A percentile compares a stretch with the other conserved stretches of the same genome.
Evolutionary conservation across 2,888 invertebrate species (phyloP).

Genomic region (Cordilura impudica): DNA sequence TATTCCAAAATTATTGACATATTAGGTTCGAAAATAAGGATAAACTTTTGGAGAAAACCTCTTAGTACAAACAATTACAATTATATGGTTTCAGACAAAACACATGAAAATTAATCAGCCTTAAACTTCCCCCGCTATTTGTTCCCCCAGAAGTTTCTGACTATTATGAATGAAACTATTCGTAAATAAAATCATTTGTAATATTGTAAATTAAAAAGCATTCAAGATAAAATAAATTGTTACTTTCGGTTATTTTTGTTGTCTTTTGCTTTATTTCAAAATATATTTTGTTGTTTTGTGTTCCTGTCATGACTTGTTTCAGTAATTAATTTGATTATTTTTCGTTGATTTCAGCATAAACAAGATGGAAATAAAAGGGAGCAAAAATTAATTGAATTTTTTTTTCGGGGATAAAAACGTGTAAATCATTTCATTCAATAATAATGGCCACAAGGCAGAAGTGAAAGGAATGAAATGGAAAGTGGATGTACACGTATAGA

Average conservation of each 20-base stretch:
- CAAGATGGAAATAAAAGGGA: constrained; percentile 60
- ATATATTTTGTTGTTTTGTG: constrained; percentile 1
- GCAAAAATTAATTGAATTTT: constrained; percentile 59
- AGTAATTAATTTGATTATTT: constrained; percentile 78
- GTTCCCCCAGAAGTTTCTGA: too few relatives aligned
- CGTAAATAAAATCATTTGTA: too few relatives aligned
- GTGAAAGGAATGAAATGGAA: constrained; percentile 14
- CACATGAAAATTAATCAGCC: too few relatives aligned
- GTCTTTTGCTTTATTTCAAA: neutral
- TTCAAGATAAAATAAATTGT: constrained; percentile 32
- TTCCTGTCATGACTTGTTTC: constrained; percentile 60
- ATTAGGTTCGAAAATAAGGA: too few relatives aligned
- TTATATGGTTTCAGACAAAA: too few relatives aligned
- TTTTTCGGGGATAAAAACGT: constrained; percentile 36
- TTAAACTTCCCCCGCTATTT: too few relatives aligned
- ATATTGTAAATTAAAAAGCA: constrained; percentile 23
- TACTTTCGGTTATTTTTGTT: neutral
- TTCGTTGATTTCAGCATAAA: constrained; percentile 77
- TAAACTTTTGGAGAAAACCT: too few relatives aligned
- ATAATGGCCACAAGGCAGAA: constrained; percentile 42
- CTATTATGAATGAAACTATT: too few relatives aligned
- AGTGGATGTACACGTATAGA: neutral
- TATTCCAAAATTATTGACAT: too few relatives aligned
- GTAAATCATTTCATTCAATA: constrained; percentile 58
- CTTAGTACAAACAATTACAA: too few relatives aligned